A percentile compares a stretch with the other conserved stretches of the same genome.
Evolutionary conservation across 1,140 invertebrate genomes (phyloP).

Genomic region (Macrotrachela quadricornifera): DNA sequence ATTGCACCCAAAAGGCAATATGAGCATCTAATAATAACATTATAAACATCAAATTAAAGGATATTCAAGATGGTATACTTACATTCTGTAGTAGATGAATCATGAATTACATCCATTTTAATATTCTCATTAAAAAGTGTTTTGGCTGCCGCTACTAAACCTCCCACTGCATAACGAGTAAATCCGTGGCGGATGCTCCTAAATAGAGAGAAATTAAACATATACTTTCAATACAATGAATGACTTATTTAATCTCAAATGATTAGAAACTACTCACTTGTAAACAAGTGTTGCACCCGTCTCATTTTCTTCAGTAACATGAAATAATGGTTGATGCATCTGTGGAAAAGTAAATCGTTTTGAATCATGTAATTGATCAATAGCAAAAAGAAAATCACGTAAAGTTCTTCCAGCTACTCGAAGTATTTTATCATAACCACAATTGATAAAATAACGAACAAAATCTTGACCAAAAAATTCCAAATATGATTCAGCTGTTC

Average conservation of each 20-base stretch:
- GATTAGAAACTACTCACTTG: slow-evolving; percentile 36
- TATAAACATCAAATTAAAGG: too few relatives aligned
- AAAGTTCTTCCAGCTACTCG: slow-evolving; percentile 60
- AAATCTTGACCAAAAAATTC: slow-evolving; percentile 64
- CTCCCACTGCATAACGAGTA: too few relatives aligned
- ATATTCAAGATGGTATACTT: too few relatives aligned
- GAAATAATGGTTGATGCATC: slow-evolving; percentile 71
- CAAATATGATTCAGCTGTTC: slow-evolving; percentile 47
- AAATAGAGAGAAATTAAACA: too few relatives aligned
- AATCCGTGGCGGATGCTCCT: too few relatives aligned
- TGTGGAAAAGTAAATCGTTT: slow-evolving; percentile 69
- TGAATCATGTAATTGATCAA: slow-evolving; percentile 67
- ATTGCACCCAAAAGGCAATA: too few relatives aligned
- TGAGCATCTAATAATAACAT: too few relatives aligned
- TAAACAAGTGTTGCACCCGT: slow-evolving; percentile 54
- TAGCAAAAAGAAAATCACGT: slow-evolving; percentile 61
- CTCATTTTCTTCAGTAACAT: slow-evolving; percentile 50
- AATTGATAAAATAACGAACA: slow-evolving; percentile 59
- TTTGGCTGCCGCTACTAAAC: too few relatives aligned
- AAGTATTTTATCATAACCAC: slow-evolving; percentile 60
- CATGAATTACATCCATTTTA: too few relatives aligned
- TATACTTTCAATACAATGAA: neutral
- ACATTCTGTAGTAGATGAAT: too few relatives aligned
- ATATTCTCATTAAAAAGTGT: too few relatives aligned
- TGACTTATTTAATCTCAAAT: neutral